Evolutionary conservation across 2,797 vertebrate genomes (phyloP), one percentile per base, ranked within the genome.

Genomic region (Australoheros facetus): DNA sequence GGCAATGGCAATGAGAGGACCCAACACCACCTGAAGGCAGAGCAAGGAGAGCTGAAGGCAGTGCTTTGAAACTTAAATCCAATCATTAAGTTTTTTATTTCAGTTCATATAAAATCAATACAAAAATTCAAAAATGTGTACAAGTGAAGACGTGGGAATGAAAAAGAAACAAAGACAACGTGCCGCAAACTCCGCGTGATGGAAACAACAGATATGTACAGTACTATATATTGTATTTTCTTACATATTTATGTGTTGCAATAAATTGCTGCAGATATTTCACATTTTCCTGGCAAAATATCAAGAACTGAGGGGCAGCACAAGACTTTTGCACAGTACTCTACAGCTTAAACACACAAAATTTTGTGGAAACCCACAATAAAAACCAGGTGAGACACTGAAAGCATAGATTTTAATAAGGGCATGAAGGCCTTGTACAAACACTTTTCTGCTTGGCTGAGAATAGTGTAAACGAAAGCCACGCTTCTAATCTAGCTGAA

Each of bases 1-100:
- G 11, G 98, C 98, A 1, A 99, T 98, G 92, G 98, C 98, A 64
- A 99, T 99, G 57, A 99, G 97, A 82, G 98, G 98, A 77, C 98
- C 98, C 92, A 99, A 94, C 87, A 99, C 98, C 53, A 97, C 97
- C 98, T 99, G 88, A 58, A 85, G 58, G 1, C 16, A 83, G 17
- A 73, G 80, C 45, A 71, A 45, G 23, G 21, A 51, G 14, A 7
- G 26, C 23, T 69, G 28, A 48, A 57, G 55, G 34, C 70, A 42
- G 11, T n/a, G 71, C 37, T 64, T 51, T 37, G 6, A 58, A 56
- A 69, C 39, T 51, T 21, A 32, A 42, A 48, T 45, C 37, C 11
- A 14, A 45, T 45, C 23, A 45, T 66, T 48, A 66, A 66, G 48
- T 48, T 9, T 14, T 45, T 45, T 0, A 12, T 7, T 66, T 19